These are phyloP conservation scores for Rhagium mordax DNA, from an alignment of 2,888 invertebrate species.

Conservation along the genomic window DNA sequence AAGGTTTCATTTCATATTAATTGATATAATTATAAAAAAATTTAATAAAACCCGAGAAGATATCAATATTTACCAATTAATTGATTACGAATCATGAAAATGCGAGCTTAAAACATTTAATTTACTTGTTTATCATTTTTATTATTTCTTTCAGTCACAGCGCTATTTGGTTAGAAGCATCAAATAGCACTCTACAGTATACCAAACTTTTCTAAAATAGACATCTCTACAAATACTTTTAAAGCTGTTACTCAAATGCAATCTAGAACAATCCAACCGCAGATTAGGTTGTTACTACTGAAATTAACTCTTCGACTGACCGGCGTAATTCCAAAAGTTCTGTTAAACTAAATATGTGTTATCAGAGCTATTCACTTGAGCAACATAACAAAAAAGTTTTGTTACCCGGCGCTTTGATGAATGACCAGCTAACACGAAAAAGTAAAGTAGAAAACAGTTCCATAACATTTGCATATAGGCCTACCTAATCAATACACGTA, in stretches of 20 bases:
- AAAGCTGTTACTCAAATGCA: not conserved
- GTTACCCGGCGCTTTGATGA: slow-evolving; percentile 47
- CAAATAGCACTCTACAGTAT: not conserved
- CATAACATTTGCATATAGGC: slow-evolving; percentile 45
- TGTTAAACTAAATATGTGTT: slow-evolving; percentile 15
- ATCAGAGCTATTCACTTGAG: slow-evolving; percentile 8
- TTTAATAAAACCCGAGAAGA: no score
- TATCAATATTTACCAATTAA: no score
- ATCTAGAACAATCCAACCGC: not conserved
- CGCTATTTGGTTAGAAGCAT: not conserved
- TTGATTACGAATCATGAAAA: no score
- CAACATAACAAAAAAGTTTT: slow-evolving; percentile 22
- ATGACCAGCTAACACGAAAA: slow-evolving; percentile 52
- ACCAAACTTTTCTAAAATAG: not conserved
- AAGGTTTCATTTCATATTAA: no score
- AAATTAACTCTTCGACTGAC: not conserved
- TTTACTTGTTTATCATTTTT: no score
- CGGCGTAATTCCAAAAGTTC: not conserved
- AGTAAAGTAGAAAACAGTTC: slow-evolving; percentile 49
- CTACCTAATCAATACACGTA: slow-evolving; percentile 43
- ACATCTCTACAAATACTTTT: not conserved
- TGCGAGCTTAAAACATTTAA: no score
- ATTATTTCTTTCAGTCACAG: no score
- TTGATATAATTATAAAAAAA: no score
- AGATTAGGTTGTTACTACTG: not conserved